phyloP scores from a whole-genome alignment of 2,888 invertebrate species.

The Branchellion lobata region DNA sequence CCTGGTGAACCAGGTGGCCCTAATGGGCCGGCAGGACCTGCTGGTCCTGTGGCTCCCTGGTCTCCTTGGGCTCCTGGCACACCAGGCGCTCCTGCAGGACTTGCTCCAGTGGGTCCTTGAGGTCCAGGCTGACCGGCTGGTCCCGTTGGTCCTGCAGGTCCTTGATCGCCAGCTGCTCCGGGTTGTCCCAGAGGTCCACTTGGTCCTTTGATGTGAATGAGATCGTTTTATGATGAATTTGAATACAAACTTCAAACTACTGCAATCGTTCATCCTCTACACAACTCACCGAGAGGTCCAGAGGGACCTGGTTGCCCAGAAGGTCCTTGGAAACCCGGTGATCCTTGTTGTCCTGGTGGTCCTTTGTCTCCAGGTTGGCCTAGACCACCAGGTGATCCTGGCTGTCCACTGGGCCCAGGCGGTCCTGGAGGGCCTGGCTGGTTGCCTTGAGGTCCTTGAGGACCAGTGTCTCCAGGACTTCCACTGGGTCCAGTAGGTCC shows the following conservation, averaged over 20 bases:
- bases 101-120: constrained; percentile 53
- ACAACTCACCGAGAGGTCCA: constrained; percentile 36
- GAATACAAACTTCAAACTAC: no score
- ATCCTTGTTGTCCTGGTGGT: constrained; percentile 54
- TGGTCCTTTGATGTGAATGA: constrained; percentile 38
- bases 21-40: constrained; percentile 45
- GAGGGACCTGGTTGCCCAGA: constrained; percentile 33
- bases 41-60: constrained; percentile 43
- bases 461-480: constrained; percentile 44
- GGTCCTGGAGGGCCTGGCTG: constrained; percentile 47
- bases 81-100: constrained; percentile 31
- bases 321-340: constrained; percentile 54
- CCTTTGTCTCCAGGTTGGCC: constrained; percentile 44
- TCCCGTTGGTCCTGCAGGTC: constrained; percentile 17
- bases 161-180: constrained; percentile 57
- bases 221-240: not conserved
- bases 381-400: constrained; percentile 33
- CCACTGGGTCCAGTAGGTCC: constrained; percentile 45
- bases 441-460: constrained; percentile 44
- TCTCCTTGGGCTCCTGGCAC: constrained; percentile 38
- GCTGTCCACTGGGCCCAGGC: constrained; percentile 41
- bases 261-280: no score
- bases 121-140: constrained; percentile 63
- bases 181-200: constrained; percentile 38
- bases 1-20: constrained; percentile 46